A percentile compares a stretch with the other conserved stretches of the same genome.
These are phyloP conservation scores for Neomorphus geoffroyi DNA, from an alignment of 2,797 vertebrate species.

Conservation along the genomic window DNA sequence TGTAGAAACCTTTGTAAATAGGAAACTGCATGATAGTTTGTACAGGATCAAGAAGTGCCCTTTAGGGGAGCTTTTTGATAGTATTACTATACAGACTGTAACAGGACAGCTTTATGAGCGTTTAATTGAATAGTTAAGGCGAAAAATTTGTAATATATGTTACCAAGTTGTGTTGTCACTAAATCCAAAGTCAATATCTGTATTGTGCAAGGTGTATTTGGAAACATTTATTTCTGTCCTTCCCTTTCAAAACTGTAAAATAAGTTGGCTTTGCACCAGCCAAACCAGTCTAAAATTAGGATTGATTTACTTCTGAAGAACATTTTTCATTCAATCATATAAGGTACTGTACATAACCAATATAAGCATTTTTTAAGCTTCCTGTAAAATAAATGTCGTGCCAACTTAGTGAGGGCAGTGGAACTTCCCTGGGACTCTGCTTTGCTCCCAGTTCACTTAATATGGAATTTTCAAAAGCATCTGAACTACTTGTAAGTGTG, in stretches of 20 bases:
- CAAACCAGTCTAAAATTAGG: neutral
- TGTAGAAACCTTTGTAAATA: neutral
- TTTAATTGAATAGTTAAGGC: neutral
- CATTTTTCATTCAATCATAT: fast-evolving
- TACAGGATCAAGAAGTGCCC: neutral
- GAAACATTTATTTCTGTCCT: neutral
- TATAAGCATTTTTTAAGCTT: neutral
- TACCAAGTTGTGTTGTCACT: neutral
- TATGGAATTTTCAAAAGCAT: neutral
- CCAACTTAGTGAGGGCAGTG: neutral
- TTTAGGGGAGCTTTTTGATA: neutral
- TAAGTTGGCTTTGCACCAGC: neutral
- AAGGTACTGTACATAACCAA: neutral
- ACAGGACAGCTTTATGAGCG: neutral
- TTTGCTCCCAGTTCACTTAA: neutral
- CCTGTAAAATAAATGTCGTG: neutral
- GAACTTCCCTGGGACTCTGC: neutral
- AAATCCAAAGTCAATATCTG: neutral
- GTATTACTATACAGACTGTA: neutral
- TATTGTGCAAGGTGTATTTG: neutral
- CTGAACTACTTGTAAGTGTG: neutral
- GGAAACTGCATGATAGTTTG: neutral
- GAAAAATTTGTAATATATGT: neutral
- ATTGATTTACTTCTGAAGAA: neutral
- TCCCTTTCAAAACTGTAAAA: neutral